Percentiles rank a stretch among this genome's conserved stretches.
These are phyloP conservation scores for Limnephilus rhombicus DNA, from an alignment of 2,888 invertebrate species.

Conservation along the genomic window DNA sequence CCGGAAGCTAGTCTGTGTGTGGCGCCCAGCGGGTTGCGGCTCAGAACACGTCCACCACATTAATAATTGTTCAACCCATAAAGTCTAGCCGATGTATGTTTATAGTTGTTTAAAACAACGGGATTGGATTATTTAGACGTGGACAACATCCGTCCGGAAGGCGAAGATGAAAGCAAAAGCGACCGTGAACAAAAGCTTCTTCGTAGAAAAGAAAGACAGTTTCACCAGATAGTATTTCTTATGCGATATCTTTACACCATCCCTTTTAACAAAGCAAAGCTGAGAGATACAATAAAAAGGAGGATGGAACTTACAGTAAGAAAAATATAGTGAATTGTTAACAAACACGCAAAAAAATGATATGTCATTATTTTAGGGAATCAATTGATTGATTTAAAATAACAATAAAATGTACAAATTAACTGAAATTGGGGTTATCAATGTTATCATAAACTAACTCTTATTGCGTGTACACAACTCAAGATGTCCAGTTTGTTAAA, in stretches of 20 bases:
- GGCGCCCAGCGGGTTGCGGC: constrained; percentile 52
- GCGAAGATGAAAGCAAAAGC: not conserved
- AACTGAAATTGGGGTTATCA: too few species aligned
- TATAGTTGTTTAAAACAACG: not conserved
- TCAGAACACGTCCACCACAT: constrained; percentile 42
- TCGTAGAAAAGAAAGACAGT: not conserved
- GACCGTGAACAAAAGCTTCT: not conserved
- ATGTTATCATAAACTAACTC: not conserved
- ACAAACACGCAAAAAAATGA: not conserved
- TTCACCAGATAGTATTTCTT: not conserved
- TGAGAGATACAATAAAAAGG: not conserved
- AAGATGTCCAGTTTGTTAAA: not conserved
- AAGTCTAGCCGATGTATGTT: constrained; percentile 15
- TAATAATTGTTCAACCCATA: constrained; percentile 47
- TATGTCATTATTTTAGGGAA: not conserved
- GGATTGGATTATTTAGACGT: not conserved
- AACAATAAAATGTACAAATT: not conserved
- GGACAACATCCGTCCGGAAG: not conserved
- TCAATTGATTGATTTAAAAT: not conserved
- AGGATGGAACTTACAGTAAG: not conserved
- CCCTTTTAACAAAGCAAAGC: not conserved
- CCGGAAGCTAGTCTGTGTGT: constrained; percentile 52
- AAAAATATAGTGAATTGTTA: not conserved
- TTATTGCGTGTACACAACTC: not conserved
- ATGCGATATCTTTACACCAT: not conserved